Evolutionary conservation across 2,888 invertebrate genomes (phyloP).

Genomic region (Periphyllus acericola): DNA sequence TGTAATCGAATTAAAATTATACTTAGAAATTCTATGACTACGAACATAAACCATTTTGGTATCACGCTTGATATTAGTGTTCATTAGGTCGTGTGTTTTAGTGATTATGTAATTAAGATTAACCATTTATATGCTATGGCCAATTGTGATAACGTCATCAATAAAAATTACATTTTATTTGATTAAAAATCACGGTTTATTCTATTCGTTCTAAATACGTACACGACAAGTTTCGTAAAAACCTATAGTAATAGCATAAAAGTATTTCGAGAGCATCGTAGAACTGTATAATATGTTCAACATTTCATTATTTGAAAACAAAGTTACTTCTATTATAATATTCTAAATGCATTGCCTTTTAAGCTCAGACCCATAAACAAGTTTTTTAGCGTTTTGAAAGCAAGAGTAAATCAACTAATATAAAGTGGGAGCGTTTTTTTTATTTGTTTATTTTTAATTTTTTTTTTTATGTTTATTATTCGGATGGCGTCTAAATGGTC

Average conservation of each 20-base stretch:
- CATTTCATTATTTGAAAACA: slow-evolving; percentile 1
- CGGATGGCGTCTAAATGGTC: slow-evolving; percentile 30
- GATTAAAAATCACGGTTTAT: no score
- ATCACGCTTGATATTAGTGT: no score
- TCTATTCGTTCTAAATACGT: background rate
- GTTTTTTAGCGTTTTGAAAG: slow-evolving; percentile 51
- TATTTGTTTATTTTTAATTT: slow-evolving; percentile 46
- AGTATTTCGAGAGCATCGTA: background rate
- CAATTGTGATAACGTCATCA: no score
- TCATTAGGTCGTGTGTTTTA: no score
- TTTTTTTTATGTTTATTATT: slow-evolving; percentile 19
- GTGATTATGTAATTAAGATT: no score
- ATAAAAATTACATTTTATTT: no score
- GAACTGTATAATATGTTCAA: background rate
- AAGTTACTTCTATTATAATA: slow-evolving; percentile 11
- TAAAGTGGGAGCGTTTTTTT: slow-evolving; percentile 26
- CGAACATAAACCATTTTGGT: no score
- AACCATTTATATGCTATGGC: no score
- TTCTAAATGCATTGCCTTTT: slow-evolving; percentile 33
- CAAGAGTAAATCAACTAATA: slow-evolving; percentile 39
- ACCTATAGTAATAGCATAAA: background rate
- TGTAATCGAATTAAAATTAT: no score
- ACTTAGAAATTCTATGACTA: no score
- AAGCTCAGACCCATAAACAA: slow-evolving; percentile 16
- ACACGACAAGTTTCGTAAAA: background rate